phyloP scores from a whole-genome alignment of 2,797 vertebrate species.

The Echiichthys vipera region DNA sequence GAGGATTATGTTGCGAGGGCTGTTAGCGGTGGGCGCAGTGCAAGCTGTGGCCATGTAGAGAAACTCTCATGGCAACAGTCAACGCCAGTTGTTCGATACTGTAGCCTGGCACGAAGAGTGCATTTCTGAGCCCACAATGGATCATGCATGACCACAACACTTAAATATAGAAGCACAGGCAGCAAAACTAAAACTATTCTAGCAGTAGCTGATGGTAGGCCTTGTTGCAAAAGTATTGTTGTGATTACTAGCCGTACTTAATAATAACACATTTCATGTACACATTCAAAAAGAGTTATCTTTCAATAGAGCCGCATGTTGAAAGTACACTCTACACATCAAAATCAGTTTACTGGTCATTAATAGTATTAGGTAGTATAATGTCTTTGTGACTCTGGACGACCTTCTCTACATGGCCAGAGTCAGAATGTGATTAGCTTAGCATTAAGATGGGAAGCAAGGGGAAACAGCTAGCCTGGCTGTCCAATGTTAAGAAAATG shows the following conservation, averaged over 20 bases:
- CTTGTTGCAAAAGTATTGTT: neutral
- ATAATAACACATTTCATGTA: conserved; percentile 7
- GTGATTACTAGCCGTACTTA: neutral
- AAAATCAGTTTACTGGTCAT: neutral
- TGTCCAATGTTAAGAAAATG: neutral
- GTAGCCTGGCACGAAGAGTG: conserved; percentile 64
- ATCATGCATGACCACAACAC: conserved; percentile 72
- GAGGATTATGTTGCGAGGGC: conserved; percentile 46
- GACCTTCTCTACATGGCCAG: neutral
- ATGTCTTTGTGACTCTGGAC: neutral
- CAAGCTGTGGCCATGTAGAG: conserved; percentile 41
- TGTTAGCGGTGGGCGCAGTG: conserved; percentile 26
- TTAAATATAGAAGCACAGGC: conserved; percentile 72
- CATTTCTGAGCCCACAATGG: conserved; percentile 67
- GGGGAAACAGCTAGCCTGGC: neutral
- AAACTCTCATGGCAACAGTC: conserved; percentile 64
- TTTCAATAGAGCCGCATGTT: conserved; percentile 3
- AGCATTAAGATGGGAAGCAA: neutral
- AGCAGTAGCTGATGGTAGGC: conserved; percentile 8
- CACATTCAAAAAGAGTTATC: neutral
- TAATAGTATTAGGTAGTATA: neutral
- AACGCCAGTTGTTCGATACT: conserved; percentile 72
- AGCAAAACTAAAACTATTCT: conserved; percentile 58
- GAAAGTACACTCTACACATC: neutral
- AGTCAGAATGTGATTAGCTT: neutral